Base-by-base conservation (phyloP, 2,113 vertebrate genomes). In the Neogobius melanostomus region DNA sequence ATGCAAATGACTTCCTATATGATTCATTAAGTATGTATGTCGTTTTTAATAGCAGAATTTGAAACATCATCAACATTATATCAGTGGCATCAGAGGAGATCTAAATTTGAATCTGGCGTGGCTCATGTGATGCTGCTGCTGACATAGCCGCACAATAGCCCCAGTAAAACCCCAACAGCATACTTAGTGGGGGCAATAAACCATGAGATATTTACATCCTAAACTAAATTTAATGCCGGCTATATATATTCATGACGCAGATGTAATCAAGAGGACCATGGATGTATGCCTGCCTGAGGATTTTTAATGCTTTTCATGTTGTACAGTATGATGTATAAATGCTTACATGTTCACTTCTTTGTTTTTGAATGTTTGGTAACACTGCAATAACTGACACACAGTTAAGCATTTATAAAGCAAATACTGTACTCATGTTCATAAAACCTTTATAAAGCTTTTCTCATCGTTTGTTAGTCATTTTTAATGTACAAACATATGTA, bases 361-460 rank as follows among this genome's bases (percentile, higher is more conserved):
- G 12, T 76, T 77, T 73, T 67, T 66, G 53, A 81, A 81, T 76
- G 75, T 86, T 74, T 77, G 75, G 77, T 83, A 69, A 75, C 28
- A 36, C 28, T 36, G 28, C 28, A 28, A 28, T 28, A 28, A 28
- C 28, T 36, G 28, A 36, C 28, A 36, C 28, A 36, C 28, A 36
- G 28, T 3, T 36, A 36, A 36, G 28, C 21, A 21, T 21, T 36
- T 36, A 36, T 36, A 21, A 21, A 21, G 21, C 21, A 21, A 36
- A 36, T 36, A 21, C 21, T 21, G 21, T 21, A 21, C 2, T 21
- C 21, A 21, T 21, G 21, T 21, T 21, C 21, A 21, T 21, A 21
- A 21, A 21, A 21, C 21, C 21, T 21, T 21, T 21, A 21, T 1
- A 21, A 21, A 21, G 21, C 21, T 21, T 21, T 21, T 2, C 21